Base-by-base conservation (phyloP, 35 echinoderm and acorn worm genomes). In the Holothuria glaberrima region DNA sequence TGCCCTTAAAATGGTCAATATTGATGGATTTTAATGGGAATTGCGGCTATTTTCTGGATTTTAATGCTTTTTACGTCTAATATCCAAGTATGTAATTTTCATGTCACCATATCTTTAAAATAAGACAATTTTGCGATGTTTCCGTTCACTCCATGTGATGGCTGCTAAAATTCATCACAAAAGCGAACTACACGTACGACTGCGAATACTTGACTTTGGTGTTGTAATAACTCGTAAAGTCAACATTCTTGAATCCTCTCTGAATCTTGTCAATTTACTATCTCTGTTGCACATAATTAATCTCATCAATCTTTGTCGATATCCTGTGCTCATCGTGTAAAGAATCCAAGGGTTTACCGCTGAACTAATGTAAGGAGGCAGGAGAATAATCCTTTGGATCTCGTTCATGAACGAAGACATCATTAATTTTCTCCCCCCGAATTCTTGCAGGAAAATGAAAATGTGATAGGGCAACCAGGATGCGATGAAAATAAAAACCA, bases 401-500 rank as follows among this genome's bases (percentile, higher is more conserved):
- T 38, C 1, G 10, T 5, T 30, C 74, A 78, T 48, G 10, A 48
- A 25, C 9, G n/a, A 9, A 9, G 30, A 38, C 24, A 34, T 48
- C 9, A n/a, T 25, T 9, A 41, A 33, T n/a, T 48, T 38, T 6
- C 7, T 25, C 6, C 30, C 33, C 22, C 31, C 30, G 33, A 78
- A 38, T 19, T 78, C 74, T 9, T 38, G 41, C 3, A n/a, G 5
- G 12, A 78, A 78, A 48, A 22, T 18, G 41, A 12, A 38, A 10
- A 34, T 1, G 74, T 78, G 22, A n/a, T 78, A 78, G 6, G 74
- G 74, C 74, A 78, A n/a, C 74, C 74, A 78, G 3, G 74, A 78
- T 38, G 41, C 44, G 41, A 78, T 78, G 41, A 78, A 78, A n/a
- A 78, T 12, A 34, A 78, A 34, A 25, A 78, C 74, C 74, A 78